These are phyloP conservation scores for Artibeus jamaicensis DNA, from an alignment of 2,797 vertebrate species.

Conservation along the genomic window DNA sequence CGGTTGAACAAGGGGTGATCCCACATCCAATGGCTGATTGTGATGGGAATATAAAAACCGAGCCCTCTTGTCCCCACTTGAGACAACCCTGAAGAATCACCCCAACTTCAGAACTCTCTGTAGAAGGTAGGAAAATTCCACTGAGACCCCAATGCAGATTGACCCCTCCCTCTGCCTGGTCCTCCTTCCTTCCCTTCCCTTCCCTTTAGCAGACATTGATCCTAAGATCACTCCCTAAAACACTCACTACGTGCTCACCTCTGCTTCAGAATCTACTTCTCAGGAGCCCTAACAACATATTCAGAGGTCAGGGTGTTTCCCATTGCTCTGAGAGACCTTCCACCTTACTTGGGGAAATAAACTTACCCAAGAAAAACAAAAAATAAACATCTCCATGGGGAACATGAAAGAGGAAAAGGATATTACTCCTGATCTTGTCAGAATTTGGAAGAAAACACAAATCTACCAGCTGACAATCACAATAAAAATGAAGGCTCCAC, in stretches of 20 bases:
- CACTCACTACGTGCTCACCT: not conserved
- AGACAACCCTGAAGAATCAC: not conserved
- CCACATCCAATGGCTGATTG: not conserved
- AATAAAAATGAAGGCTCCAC: not conserved
- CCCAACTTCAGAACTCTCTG: not conserved
- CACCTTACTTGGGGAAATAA: not conserved
- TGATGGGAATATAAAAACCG: not conserved
- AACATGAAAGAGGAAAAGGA: not conserved
- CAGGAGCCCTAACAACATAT: not conserved
- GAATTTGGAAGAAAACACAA: not conserved
- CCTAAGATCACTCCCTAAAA: not conserved
- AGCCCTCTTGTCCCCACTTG: not conserved
- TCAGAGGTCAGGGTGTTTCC: not conserved
- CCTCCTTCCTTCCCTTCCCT: not conserved
- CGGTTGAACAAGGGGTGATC: not conserved
- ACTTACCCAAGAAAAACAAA: not conserved
- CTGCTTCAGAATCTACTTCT: not conserved
- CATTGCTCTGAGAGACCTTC: not conserved
- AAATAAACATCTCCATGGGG: not conserved
- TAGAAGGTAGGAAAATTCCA: not conserved
- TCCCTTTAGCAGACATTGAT: not conserved
- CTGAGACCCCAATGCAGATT: not conserved
- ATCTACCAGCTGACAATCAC: not conserved
- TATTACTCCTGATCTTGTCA: not conserved
- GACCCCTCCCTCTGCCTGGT: not conserved